Evolutionary conservation across 2,113 vertebrate genomes (phyloP).

Genomic region (Vicugna pacos): DNA sequence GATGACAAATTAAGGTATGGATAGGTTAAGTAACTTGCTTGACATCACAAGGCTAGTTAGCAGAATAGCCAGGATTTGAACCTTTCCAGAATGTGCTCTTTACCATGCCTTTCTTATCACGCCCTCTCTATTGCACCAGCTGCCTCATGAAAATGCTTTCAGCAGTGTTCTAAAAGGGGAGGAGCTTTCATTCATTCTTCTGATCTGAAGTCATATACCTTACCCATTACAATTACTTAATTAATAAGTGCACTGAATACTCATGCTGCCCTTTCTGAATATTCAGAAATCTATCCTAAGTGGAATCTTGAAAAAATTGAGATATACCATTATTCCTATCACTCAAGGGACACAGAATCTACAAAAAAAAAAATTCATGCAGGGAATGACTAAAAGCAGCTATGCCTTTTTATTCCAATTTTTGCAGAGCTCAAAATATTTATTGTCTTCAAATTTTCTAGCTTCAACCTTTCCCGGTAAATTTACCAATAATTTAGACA

Average conservation of each 20-base stretch:
- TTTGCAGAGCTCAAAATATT: slow-evolving; percentile 6
- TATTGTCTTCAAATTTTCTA: accelerated
- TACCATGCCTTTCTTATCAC: background rate
- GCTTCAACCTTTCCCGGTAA: background rate
- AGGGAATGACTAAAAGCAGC: background rate
- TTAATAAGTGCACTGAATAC: background rate
- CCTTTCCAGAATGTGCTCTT: background rate
- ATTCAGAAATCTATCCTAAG: background rate
- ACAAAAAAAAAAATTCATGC: background rate
- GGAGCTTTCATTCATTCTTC: background rate
- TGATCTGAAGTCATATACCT: background rate
- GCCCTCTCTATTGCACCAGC: background rate
- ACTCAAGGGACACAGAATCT: background rate
- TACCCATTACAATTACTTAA: background rate
- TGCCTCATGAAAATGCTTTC: background rate
- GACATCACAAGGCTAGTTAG: background rate
- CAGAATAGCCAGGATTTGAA: background rate
- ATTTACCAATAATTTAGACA: background rate
- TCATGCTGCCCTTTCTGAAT: background rate
- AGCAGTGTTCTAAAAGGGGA: background rate
- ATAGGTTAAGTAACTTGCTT: background rate
- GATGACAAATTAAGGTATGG: background rate
- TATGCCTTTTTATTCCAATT: slow-evolving; percentile 24
- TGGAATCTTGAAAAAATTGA: background rate
- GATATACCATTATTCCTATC: background rate